Conservation (phyloP, 2,888 invertebrate species). For the Xiphydria camelus region DNA sequence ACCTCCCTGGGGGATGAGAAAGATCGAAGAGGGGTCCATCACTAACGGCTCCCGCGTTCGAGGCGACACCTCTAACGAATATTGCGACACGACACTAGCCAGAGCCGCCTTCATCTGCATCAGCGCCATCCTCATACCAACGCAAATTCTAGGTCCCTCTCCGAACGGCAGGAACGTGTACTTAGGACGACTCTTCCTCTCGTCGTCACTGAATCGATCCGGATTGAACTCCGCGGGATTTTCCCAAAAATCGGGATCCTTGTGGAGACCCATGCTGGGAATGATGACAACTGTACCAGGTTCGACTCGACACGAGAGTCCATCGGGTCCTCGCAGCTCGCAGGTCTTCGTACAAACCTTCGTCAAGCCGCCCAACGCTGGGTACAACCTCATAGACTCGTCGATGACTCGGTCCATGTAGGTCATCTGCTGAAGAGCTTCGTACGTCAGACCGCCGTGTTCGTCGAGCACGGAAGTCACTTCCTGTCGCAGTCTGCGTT, state of each 20-base stretch:
- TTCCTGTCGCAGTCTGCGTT: constrained; percentile 58
- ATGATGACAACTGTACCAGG: constrained; percentile 29
- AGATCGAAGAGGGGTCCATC: constrained; percentile 16
- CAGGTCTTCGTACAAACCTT: constrained; percentile 32
- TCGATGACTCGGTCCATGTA: constrained; percentile 60
- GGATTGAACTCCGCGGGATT: constrained; percentile 38
- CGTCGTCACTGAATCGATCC: constrained; percentile 34
- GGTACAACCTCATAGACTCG: constrained; percentile 34
- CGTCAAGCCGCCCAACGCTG: constrained; percentile 12
- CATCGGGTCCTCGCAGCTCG: constrained; percentile 37
- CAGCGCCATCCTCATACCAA: constrained; percentile 38
- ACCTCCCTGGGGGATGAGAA: constrained; percentile 14
- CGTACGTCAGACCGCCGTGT: constrained; percentile 56
- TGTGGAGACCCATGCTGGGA: constrained; percentile 23
- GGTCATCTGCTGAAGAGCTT: constrained; percentile 58
- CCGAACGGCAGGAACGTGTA: too few species aligned
- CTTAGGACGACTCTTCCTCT: constrained; percentile 28
- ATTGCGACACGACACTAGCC: constrained; percentile 26
- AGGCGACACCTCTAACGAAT: constrained; percentile 29
- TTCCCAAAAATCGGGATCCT: constrained; percentile 32
- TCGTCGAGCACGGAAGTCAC: constrained; percentile 46
- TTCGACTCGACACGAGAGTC: constrained; percentile 25
- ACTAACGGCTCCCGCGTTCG: constrained; percentile 31
- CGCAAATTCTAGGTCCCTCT: too few species aligned
- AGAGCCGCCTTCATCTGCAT: constrained; percentile 33